Base-by-base conservation (phyloP, 2,888 invertebrate genomes). In the Trichopoda pennipes region DNA sequence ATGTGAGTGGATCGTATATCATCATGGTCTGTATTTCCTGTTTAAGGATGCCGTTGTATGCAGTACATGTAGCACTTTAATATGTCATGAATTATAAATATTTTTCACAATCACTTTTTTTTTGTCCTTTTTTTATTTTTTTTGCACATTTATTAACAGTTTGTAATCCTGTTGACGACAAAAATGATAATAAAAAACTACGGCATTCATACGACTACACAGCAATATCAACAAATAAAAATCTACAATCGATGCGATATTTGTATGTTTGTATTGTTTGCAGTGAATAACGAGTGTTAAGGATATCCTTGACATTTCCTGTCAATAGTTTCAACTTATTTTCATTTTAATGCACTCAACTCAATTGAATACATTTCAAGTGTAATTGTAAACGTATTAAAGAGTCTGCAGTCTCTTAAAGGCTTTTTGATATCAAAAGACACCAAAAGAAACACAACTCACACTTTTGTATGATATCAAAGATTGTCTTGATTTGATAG, bases 241-340 rank as follows among this genome's bases (percentile, higher is more conserved):
- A 70, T 53, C 19, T 49, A 21, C 8, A 51, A 63, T 38, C 21
- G 19, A 70, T 66, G 73, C 21, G 53, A 73, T 64, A 76, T 73
- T 56, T 80, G 35, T 73, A 21, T 72, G 9, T 56, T 68, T 81
- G 58, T 58, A 81, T 81, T 77, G 63, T 83, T 81, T 63, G 47
- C 14, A 63, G 51, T 60, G 56, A 70, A 72, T 44, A 79, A 80
- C 86, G 84, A 68, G 83, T 88, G 86, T 86, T 86, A 86, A 90
- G 90, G 90, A 90, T 90, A 90, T 90, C 90, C 90, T 89, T 90
- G 89, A 90, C 90, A 90, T 87, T 89, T 90, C 90, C 90, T 90
- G 90, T 86, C 88, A 86, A 86, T 86, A 81, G 81, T 80, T 72
- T 84, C 61, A 38, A 51, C 56, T 79, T 17, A 55, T 78, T 42